phyloP scores from a whole-genome alignment of 2,888 invertebrate genomes.

The Bombylius major region DNA sequence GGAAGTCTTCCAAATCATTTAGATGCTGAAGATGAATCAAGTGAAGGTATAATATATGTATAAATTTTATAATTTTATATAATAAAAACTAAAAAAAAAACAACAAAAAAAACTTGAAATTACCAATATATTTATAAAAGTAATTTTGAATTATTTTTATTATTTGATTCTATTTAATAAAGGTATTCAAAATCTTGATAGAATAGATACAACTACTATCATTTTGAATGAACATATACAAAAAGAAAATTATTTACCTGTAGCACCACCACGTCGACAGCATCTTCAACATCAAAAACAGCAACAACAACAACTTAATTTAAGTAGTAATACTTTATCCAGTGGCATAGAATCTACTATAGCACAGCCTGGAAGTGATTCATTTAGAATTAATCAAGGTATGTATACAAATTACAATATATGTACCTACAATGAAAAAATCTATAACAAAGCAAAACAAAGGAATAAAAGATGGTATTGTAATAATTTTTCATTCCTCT shows the following conservation, averaged over 20 bases:
- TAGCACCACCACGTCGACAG: neutral
- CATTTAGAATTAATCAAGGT: neutral
- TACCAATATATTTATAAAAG: no score
- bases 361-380: neutral
- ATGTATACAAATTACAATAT: neutral
- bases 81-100: no score
- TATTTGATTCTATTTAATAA: neutral
- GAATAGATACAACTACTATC: neutral
- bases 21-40: slow-evolving; percentile 12
- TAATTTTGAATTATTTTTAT: neutral
- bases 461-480: no score
- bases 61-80: no score
- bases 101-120: no score
- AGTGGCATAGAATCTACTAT: neutral
- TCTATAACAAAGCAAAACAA: no score
- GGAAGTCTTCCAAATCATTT: slow-evolving; percentile 19
- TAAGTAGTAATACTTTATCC: neutral
- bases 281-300: neutral
- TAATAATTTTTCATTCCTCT: no score
- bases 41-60: neutral
- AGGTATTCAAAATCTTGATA: neutral
- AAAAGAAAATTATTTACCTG: neutral
- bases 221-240: neutral
- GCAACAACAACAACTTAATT: neutral
- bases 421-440: no score